Percentiles rank a stretch among this genome's conserved stretches.
These are phyloP conservation scores for Melanerpes aurifrons DNA, from an alignment of 2,113 vertebrate genomes.

Conservation along the genomic window DNA sequence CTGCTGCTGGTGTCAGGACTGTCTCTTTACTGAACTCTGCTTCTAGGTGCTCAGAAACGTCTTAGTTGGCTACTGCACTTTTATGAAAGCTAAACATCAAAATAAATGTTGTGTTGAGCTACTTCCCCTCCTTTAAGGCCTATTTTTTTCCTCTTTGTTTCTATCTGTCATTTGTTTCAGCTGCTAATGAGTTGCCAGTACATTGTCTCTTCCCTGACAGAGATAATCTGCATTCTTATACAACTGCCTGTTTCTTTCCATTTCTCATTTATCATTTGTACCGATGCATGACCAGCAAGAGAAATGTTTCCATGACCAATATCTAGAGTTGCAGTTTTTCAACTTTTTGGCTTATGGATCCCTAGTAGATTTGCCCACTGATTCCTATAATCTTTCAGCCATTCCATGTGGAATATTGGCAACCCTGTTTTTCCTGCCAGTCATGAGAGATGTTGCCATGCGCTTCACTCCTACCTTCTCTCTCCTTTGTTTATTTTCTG, in stretches of 20 bases:
- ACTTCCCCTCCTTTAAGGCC: background rate
- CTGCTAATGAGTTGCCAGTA: background rate
- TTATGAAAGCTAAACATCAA: constrained; percentile 12
- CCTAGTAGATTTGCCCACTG: background rate
- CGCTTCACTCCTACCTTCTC: background rate
- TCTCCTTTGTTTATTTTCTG: background rate
- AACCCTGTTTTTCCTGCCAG: background rate
- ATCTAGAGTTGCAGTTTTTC: background rate
- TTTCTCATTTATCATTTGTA: constrained; percentile 32
- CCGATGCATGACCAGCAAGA: background rate
- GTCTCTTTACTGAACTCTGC: background rate
- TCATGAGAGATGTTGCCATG: background rate
- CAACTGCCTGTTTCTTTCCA: constrained; percentile 25
- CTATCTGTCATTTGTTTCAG: constrained; percentile 26
- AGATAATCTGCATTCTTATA: constrained; percentile 53
- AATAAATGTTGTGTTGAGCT: background rate
- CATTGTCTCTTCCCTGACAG: background rate
- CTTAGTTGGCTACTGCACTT: background rate
- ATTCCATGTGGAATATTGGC: background rate
- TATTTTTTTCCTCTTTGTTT: constrained; percentile 21
- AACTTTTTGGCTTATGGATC: background rate
- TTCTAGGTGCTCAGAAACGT: background rate
- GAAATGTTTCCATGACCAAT: background rate
- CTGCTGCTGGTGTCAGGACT: background rate
- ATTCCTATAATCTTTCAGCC: background rate